A percentile compares a stretch with the other conserved stretches of the same genome.
Conservation (phyloP, 2,797 vertebrate genomes). For the Pseudocheirus occidentalis region DNA sequence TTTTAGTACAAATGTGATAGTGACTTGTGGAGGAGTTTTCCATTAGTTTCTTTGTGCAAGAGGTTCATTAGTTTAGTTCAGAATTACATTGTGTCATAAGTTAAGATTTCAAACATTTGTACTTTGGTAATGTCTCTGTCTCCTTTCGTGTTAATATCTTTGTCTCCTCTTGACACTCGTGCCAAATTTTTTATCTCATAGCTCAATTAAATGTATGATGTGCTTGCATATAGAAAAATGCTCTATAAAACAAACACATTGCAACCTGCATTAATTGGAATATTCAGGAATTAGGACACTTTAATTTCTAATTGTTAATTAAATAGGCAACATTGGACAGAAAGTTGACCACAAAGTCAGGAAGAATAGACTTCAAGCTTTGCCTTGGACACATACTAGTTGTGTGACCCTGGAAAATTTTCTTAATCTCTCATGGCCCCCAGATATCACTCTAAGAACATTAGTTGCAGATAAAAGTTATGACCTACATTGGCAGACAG, state of each 20-base stretch:
- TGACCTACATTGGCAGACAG: background rate
- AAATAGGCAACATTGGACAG: background rate
- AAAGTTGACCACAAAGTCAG: background rate
- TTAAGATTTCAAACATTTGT: constrained; percentile 56
- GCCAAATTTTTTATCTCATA: constrained; percentile 8
- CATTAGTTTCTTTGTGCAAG: constrained; percentile 70
- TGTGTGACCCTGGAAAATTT: background rate
- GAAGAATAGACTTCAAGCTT: background rate
- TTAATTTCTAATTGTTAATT: background rate
- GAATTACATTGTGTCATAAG: constrained; percentile 59
- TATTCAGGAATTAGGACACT: background rate
- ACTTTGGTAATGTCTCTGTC: constrained; percentile 51
- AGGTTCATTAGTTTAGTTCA: constrained; percentile 72
- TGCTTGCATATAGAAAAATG: background rate
- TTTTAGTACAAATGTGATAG: constrained; percentile 69
- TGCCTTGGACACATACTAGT: background rate
- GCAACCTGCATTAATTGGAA: constrained; percentile 46
- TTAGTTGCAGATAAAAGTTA: background rate
- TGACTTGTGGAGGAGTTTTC: constrained; percentile 65
- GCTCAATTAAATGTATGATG: constrained; percentile 40
- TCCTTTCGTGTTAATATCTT: constrained; percentile 53
- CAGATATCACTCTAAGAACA: background rate
- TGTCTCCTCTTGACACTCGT: constrained; percentile 28
- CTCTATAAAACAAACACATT: constrained; percentile 59
- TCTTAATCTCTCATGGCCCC: background rate